A percentile compares a stretch with the other conserved stretches of the same genome.
Evolutionary conservation across 35 echinoderm and acorn worm genomes (phyloP).

Genomic region (Diadema setosum): DNA sequence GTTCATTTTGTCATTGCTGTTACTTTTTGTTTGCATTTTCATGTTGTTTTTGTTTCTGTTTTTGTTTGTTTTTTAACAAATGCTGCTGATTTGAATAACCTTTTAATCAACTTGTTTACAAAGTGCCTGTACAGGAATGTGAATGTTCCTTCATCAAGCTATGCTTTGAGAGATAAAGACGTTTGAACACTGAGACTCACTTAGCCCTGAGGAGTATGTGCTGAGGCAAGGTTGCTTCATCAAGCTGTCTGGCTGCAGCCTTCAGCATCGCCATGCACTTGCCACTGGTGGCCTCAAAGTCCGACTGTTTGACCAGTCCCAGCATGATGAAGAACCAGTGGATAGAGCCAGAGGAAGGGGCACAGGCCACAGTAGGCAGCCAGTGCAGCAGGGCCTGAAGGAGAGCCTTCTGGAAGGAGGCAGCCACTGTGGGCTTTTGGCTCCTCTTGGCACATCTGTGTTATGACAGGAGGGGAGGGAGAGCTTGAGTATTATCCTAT

Average conservation of each 20-base stretch:
- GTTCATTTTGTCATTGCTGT: no score
- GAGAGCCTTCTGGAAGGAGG: conserved; percentile 37
- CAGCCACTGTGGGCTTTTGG: conserved; percentile 3
- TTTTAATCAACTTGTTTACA: no score
- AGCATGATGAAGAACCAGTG: conserved; percentile 86
- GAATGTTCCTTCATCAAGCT: no score
- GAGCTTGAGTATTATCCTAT: no score
- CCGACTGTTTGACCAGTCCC: conserved; percentile 61
- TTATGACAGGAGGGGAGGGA: no score
- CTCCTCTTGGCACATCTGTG: conserved; percentile 57
- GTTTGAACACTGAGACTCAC: no score
- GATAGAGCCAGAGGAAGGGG: conserved; percentile 73
- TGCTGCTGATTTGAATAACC: no score
- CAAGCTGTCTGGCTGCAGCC: conserved; percentile 65
- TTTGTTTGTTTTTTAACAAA: no score
- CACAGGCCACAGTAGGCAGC: conserved; percentile 41
- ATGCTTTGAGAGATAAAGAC: no score
- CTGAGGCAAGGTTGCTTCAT: conserved; percentile 69
- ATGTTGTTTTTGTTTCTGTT: no score
- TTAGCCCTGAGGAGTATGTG: conserved; percentile 74
- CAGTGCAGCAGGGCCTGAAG: conserved; percentile 56
- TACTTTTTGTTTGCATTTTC: no score
- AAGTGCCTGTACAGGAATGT: no score
- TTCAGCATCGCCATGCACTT: conserved; percentile 66
- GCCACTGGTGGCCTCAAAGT: conserved; percentile 54